Evolutionary conservation across 2,797 vertebrate genomes (phyloP).

Genomic region (Tangara arthus): DNA sequence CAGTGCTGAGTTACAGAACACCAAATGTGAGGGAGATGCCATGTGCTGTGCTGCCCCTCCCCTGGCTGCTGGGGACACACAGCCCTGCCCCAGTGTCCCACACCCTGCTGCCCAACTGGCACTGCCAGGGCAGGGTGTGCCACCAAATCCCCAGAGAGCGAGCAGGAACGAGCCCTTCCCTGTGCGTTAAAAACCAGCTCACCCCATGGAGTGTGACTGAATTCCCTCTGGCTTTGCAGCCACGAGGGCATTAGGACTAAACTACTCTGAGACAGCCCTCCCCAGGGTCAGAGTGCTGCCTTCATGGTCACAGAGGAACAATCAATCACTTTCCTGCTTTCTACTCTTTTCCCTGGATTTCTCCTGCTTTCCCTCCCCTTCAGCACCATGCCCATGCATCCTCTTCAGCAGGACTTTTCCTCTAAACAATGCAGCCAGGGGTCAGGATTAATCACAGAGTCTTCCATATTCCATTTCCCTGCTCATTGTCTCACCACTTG

Average conservation of each 20-base stretch:
- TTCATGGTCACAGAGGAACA: not conserved
- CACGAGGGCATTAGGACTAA: not conserved
- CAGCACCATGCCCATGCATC: not conserved
- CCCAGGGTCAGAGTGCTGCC: not conserved
- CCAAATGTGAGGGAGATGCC: not conserved
- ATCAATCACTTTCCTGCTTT: not conserved
- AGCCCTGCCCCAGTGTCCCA: not conserved
- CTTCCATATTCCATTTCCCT: conserved; percentile 20
- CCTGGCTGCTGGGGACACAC: not conserved
- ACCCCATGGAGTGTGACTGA: rapidly evolving
- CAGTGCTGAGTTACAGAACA: not conserved
- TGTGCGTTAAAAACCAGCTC: not conserved
- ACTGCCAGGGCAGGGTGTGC: not conserved
- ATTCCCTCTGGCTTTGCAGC: not conserved
- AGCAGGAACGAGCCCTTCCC: not conserved
- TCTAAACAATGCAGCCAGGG: not conserved
- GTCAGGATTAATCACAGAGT: not conserved
- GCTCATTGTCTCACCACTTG: not conserved
- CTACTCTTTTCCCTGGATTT: not conserved
- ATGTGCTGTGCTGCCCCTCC: not conserved
- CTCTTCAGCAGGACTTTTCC: not conserved
- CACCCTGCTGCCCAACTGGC: rapidly evolving
- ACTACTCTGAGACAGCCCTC: not conserved
- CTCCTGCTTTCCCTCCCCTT: not conserved
- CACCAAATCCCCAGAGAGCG: rapidly evolving